A percentile compares a stretch with the other conserved stretches of the same genome.
phyloP scores from a whole-genome alignment of 2,888 invertebrate species.

The Herminia tarsipennalis region DNA sequence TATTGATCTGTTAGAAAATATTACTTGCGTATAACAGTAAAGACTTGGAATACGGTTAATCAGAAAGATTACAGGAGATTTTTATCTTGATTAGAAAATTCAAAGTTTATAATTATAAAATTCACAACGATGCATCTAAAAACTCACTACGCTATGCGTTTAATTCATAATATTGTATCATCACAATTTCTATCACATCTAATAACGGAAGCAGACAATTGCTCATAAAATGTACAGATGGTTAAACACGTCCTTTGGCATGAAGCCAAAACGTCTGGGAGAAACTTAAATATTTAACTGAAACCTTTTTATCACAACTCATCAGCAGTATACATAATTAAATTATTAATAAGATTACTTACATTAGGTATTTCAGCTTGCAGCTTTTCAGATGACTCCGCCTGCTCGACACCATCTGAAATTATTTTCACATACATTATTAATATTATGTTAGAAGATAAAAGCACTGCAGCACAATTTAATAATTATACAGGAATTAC shows the following conservation, averaged over 20 bases:
- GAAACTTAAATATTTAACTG: constrained; percentile 30
- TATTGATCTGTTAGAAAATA: too few species aligned
- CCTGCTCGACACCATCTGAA: constrained; percentile 52
- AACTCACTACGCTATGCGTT: too few species aligned
- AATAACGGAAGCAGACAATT: constrained; percentile 49
- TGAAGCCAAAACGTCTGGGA: constrained; percentile 41
- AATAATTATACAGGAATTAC: constrained; percentile 43
- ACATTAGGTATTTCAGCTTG: constrained; percentile 23
- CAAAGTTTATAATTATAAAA: too few species aligned
- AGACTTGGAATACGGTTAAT: too few species aligned
- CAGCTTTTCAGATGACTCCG: not conserved
- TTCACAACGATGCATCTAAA: not conserved
- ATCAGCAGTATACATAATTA: constrained; percentile 23
- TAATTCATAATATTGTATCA: constrained; percentile 16
- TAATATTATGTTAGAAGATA: constrained; percentile 32
- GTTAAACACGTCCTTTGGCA: constrained; percentile 45
- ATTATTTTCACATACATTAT: constrained; percentile 45
- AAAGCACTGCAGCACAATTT: constrained; percentile 34
- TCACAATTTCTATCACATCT: constrained; percentile 33
- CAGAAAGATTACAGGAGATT: too few species aligned
- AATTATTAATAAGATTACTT: constrained; percentile 28
- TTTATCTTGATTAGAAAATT: too few species aligned
- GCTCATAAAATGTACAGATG: constrained; percentile 42
- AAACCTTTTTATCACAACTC: constrained; percentile 24
- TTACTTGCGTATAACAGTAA: too few species aligned